Evolutionary conservation across 2,113 vertebrate genomes (phyloP).

Genomic region (Aegypius monachus): DNA sequence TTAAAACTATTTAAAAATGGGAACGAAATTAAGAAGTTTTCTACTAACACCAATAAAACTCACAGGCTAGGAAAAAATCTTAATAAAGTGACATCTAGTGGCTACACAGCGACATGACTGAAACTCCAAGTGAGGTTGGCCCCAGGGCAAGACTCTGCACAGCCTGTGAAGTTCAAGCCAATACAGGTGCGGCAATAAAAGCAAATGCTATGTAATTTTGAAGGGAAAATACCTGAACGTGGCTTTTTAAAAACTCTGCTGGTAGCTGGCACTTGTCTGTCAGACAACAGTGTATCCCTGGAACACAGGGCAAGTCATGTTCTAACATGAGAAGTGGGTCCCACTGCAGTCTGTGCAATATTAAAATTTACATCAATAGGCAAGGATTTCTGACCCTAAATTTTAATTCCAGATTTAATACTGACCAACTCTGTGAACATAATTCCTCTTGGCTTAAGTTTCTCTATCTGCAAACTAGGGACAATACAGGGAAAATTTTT

Average conservation of each 20-base stretch:
- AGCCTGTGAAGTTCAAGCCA: too few species aligned
- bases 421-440: background rate
- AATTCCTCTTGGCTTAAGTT: background rate
- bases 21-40: background rate
- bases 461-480: background rate
- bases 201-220: fast-evolving
- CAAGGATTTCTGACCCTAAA: background rate
- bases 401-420: background rate
- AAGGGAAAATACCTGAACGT: background rate
- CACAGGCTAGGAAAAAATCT: background rate
- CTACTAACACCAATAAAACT: background rate
- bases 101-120: background rate
- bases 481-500: background rate
- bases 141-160: too few species aligned
- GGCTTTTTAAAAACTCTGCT: background rate
- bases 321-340: background rate
- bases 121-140: too few species aligned
- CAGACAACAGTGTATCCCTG: background rate
- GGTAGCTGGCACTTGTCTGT: background rate
- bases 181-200: background rate
- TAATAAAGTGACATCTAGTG: conserved; percentile 25
- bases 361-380: background rate
- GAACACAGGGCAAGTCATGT: background rate
- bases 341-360: background rate
- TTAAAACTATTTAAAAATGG: background rate